Evolutionary conservation across 2,113 vertebrate genomes (phyloP).

Genomic region (Myrmophylax atrothorax): DNA sequence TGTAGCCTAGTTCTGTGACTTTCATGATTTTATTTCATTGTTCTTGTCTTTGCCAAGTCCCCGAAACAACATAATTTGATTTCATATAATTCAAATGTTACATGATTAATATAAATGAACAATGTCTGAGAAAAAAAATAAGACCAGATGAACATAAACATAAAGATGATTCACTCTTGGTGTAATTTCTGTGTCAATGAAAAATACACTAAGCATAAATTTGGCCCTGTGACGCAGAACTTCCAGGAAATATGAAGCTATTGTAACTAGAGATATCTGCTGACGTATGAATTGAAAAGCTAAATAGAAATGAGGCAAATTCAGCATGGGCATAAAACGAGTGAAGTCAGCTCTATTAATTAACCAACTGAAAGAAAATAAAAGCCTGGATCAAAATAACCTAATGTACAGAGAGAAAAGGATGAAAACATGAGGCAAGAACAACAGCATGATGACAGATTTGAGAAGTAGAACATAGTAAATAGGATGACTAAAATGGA

Average conservation of each 20-base stretch:
- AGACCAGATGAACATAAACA: slow-evolving; percentile 34
- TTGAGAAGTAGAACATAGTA: slow-evolving; percentile 14
- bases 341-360: slow-evolving; percentile 42
- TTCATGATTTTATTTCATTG: not conserved
- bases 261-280: slow-evolving; percentile 59
- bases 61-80: slow-evolving; percentile 24
- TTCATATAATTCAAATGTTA: not conserved
- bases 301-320: slow-evolving; percentile 50
- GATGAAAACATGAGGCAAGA: slow-evolving; percentile 36
- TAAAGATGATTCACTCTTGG: slow-evolving; percentile 36
- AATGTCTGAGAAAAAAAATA: not conserved
- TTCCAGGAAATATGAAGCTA: slow-evolving; percentile 64
- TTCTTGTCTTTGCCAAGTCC: not conserved
- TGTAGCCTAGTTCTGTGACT: not conserved
- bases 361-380: slow-evolving; percentile 36
- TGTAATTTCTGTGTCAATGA: slow-evolving; percentile 42
- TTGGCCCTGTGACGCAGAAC: slow-evolving; percentile 15
- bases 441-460: slow-evolving; percentile 17
- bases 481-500: slow-evolving; percentile 45
- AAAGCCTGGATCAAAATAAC: slow-evolving; percentile 52
- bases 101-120: not conserved
- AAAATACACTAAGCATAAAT: slow-evolving; percentile 50
- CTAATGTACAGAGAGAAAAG: not conserved
- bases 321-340: slow-evolving; percentile 12
- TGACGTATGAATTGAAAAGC: slow-evolving; percentile 58